Evolutionary conservation across 2,888 invertebrate genomes (phyloP).

Genomic region (Acanthosepion pharaonis): DNA sequence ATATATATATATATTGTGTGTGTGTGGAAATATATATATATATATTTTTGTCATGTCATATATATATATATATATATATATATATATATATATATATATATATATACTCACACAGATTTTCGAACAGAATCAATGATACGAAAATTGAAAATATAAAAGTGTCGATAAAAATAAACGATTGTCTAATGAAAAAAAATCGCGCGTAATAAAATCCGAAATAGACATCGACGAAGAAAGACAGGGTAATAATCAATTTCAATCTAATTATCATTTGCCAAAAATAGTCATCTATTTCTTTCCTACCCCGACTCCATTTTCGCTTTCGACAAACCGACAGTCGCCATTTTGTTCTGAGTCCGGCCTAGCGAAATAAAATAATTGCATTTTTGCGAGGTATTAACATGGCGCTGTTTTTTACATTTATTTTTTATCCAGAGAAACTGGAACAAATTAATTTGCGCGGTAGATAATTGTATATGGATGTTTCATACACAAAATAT

Average conservation of each 20-base stretch:
- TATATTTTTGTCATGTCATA: too few species aligned
- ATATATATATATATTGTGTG: background rate
- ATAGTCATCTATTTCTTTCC: background rate
- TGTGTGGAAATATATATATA: background rate
- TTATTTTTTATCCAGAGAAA: background rate
- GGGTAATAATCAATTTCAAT: background rate
- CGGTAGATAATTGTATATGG: too few species aligned
- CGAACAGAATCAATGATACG: background rate
- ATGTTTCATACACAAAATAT: too few species aligned
- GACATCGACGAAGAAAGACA: background rate
- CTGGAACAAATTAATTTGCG: too few species aligned
- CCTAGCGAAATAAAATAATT: background rate
- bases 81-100: background rate
- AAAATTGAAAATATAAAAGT: background rate
- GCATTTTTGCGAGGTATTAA: background rate
- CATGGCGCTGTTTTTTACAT: too few species aligned
- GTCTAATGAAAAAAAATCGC: background rate
- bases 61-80: background rate
- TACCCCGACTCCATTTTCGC: background rate
- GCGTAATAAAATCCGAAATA: background rate
- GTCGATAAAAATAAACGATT: conserved; percentile 1
- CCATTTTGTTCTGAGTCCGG: background rate
- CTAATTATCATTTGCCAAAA: background rate
- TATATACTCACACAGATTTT: background rate
- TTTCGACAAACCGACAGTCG: background rate